Base-by-base conservation (phyloP, 1,140 invertebrate species). In the Ceratina japonica region DNA sequence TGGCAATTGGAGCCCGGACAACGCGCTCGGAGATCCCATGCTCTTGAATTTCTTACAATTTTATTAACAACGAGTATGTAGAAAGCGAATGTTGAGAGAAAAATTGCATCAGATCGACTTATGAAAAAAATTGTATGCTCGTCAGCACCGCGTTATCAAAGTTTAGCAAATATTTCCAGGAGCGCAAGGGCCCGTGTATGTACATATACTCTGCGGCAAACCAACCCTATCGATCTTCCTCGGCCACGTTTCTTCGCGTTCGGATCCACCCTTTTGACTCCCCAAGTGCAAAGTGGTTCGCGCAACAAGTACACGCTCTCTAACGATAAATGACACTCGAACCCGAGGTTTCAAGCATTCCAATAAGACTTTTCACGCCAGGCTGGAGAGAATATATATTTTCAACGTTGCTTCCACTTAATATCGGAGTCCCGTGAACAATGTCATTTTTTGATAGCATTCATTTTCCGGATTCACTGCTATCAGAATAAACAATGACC, bases 281-380 rank as follows among this genome's bases (percentile, higher is more conserved):
- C 24, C n/a, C 18, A 44, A 44, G 56, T 66, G 75, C 62, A 84
- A 81, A 71, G 58, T 37, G 20, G 61, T 75, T 37, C 63, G 49
- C 20, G 78, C 79, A 80, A 80, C 78, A 80, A 80, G 78, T 80
- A 80, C 51, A 44, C 37, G 10, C 10, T 44, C 37, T 24, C 63
- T 20, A 52, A 52, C 54, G 71, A 66, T 52, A 74, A 59, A 74
- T 51, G 77, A 79, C 62, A 74, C 61, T 51, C 22, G 62, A 66
- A 44, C 37, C 20, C 31, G 37, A 0, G 24, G 20, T 74, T 79
- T 59, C 54, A 22, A 52, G 15, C 22, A 79, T 65, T 66, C 31
- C 61, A 65, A 37, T 56, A 51, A 73, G 51, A 52, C 16, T n/a
- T 18, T 12, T 5, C 22, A 31, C 54, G 15, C 51, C 52, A 16